Base-by-base conservation (phyloP, 1,140 invertebrate species). In the Leucophenga varia region DNA sequence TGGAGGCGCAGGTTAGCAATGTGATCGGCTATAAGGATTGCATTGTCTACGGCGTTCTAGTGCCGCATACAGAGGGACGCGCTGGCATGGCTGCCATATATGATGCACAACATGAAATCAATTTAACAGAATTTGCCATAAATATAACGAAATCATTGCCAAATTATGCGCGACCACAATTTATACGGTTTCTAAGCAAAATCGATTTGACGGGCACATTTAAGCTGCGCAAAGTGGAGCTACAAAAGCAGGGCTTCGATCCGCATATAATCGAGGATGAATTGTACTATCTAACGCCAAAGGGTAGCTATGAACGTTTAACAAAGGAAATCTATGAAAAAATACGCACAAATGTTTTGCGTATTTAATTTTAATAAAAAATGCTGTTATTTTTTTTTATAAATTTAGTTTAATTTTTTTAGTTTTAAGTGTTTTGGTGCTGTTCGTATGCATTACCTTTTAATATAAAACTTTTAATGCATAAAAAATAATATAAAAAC, bases 21-120 rank as follows among this genome's bases (percentile, higher is more conserved):
- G 74, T 92, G 17, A 79, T 90, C 12, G 82, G 86, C 42, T 89
- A 95, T 54, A 84, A 87, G 63, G 95, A 99, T 76, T 91, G 89
- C 44, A 88, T 97, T 22, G 94, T 97, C 5, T 93, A 90, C 59
- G 90, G 90, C 7, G 88, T 92, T 1, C 81, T 88, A 80, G 79
- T 88, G 48, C 83, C 84, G 6, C 81, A 94, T 41, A 81, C 83
- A 42, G 96, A 99, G 78, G 96, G 96, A 3, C 80, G 86, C 51
- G 95, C 95, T 18, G 96, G 96, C 14, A 99, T 98, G 96, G 93
- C 90, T 19, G 92, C 94, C 12, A 90, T 98, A 43, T 88, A 90
- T 6, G 93, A 95, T 76, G 81, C 84, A 5, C 81, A 87, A 3
- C 78, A 81, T 16, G 78, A 80, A 1, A 61, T 95, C 1, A 84